Base-by-base conservation (phyloP, 2,113 vertebrate species). In the Prunella fulvescens region DNA sequence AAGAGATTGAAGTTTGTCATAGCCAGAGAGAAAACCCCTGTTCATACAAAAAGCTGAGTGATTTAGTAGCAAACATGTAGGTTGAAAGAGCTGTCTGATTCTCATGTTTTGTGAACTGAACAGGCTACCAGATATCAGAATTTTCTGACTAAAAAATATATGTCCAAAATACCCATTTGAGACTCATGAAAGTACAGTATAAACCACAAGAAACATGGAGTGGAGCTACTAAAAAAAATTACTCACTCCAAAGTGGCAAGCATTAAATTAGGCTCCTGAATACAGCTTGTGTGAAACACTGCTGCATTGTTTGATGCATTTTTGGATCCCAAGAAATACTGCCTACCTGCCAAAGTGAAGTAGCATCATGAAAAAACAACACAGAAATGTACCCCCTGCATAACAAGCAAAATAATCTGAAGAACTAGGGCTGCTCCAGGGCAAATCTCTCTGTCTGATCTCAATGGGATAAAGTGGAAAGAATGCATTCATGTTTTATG, bases 401-500 rank as follows among this genome's bases (percentile, higher is more conserved):
- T 39, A 71, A 88, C 66, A 92, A 79, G 39, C 24, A 90, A 81
- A 90, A 81, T 61, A 79, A 28, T 62, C 42, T 71, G 39, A 33
- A 48, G 65, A 85, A n/a, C 56, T 37, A 48, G 10, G 39, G 28
- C 31, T 4, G 11, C 40, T 56, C 35, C 56, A 9, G 23, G 28
- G 54, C 31, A 86, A 86, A 79, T 47, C 7, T 58, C 37, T n/a
- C 37, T 22, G 47, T 76, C 44, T 67, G n/a, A 60, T 78, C 58
- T 83, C 81, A 57, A 19, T 40, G 42, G 84, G 56, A 31, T 70
- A 78, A 72, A 82, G 19, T 56, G 9, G 37, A 77, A 80, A 67
- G 54, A 91, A 87, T n/a, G 9, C 25, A 28, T 60, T 94, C 17
- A 79, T 83, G 58, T 83, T 93, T 87, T 92, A 71, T 78, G 40